Conservation (phyloP, 2,797 vertebrate genomes). For the Falco columbarius region DNA sequence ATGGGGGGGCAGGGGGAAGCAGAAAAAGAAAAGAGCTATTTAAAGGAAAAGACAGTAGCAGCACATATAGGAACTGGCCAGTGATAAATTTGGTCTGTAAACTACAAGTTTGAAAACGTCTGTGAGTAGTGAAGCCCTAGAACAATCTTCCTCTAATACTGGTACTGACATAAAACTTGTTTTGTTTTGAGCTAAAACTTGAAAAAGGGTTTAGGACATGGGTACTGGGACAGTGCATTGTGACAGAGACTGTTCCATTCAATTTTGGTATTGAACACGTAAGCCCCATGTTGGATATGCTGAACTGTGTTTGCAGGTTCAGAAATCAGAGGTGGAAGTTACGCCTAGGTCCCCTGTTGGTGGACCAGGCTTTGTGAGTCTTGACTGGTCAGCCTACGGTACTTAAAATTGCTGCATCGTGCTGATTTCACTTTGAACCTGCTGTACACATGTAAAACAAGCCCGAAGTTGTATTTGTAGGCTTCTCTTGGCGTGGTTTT, state of each 20-base stretch:
- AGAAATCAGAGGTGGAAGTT: not conserved
- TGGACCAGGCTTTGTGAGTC: not conserved
- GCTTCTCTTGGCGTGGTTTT: not conserved
- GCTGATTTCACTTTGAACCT: not conserved
- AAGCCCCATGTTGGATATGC: not conserved
- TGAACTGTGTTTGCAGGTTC: not conserved
- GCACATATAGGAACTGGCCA: not conserved
- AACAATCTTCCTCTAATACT: not conserved
- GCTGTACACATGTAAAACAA: not conserved
- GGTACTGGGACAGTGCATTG: not conserved
- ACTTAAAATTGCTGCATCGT: rapidly evolving
- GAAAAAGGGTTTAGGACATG: not conserved
- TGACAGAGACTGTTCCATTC: not conserved
- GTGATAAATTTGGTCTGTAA: not conserved
- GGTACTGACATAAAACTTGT: not conserved
- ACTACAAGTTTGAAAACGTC: not conserved
- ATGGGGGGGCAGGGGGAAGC: not conserved
- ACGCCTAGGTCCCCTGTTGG: not conserved
- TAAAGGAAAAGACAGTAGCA: not conserved
- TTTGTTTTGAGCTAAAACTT: not conserved
- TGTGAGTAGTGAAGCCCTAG: not conserved
- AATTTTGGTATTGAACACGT: not conserved
- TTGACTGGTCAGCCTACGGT: not conserved
- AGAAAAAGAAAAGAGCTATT: not conserved
- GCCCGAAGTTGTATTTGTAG: not conserved